Evolutionary conservation across 2,113 vertebrate species (phyloP).

Genomic region (Australoheros scitulus): DNA sequence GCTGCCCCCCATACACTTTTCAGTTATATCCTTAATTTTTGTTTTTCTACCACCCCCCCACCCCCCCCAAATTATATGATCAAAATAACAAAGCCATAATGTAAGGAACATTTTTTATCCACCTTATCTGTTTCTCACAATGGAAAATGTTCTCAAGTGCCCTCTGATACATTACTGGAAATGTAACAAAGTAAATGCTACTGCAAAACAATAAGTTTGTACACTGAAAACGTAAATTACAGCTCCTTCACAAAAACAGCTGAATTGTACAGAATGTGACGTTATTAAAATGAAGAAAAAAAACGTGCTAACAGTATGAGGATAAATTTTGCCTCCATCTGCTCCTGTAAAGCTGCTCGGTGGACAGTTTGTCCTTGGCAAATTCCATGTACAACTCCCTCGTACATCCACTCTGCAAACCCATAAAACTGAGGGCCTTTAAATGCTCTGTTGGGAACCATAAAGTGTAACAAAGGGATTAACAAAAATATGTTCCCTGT

Average conservation of each 20-base stretch:
- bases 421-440: background rate
- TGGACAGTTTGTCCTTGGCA: slow-evolving; percentile 14
- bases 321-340: background rate
- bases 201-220: background rate
- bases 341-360: background rate
- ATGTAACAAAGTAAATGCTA: background rate
- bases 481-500: background rate
- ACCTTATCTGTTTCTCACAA: background rate
- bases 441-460: background rate
- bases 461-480: slow-evolving; percentile 2
- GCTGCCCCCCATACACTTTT: too few relatives aligned
- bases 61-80: too few relatives aligned
- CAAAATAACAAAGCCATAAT: too few relatives aligned
- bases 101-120: background rate
- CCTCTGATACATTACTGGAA: too few relatives aligned
- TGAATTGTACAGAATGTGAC: background rate
- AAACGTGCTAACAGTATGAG: background rate
- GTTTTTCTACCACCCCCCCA: too few relatives aligned
- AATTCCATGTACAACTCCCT: background rate
- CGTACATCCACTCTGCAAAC: background rate
- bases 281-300: too few relatives aligned
- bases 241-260: background rate
- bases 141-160: background rate
- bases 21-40: too few relatives aligned
- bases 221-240: background rate